Evolutionary conservation across 92 coral and sea anemone genomes (phyloP).

Genomic region (Metridium senile): DNA sequence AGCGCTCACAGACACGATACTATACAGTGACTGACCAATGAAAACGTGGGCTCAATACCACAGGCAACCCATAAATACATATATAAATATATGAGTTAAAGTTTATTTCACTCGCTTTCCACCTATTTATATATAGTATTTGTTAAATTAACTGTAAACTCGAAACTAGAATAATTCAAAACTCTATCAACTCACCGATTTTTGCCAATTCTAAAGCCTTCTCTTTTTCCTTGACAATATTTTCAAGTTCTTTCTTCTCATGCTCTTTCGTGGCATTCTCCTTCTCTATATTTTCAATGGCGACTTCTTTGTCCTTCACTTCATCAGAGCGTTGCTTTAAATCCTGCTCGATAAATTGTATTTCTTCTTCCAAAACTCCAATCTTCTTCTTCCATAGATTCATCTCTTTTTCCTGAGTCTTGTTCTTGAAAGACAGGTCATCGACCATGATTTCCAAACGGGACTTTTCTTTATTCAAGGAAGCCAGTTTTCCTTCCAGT

Average conservation of each 20-base stretch:
- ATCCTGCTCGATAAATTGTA: constrained; percentile 45
- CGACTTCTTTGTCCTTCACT: constrained; percentile 51
- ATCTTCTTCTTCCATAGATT: constrained; percentile 46
- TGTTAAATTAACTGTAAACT: too few relatives aligned
- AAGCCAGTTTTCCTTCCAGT: constrained; percentile 28
- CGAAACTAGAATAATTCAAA: too few relatives aligned
- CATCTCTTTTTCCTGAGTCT: constrained; percentile 52
- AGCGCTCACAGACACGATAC: too few relatives aligned
- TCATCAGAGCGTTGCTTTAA: constrained; percentile 43
- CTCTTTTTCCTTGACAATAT: constrained; percentile 33
- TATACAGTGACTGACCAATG: too few relatives aligned
- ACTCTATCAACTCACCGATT: constrained; percentile 67
- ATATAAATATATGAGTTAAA: too few relatives aligned
- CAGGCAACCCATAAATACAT: too few relatives aligned
- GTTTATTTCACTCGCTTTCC: too few relatives aligned
- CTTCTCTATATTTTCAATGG: constrained; percentile 50
- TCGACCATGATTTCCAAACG: constrained; percentile 21
- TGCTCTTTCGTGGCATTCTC: constrained; percentile 43
- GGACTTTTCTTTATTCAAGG: constrained; percentile 28
- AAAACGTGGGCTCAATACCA: too few relatives aligned
- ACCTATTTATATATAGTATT: too few relatives aligned
- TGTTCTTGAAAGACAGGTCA: constrained; percentile 34
- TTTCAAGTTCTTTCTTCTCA: constrained; percentile 50
- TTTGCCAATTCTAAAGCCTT: constrained; percentile 26
- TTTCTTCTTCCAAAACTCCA: constrained; percentile 55